phyloP scores from a whole-genome alignment of 1,140 invertebrate genomes.

The Ditylenchus dipsaci region DNA sequence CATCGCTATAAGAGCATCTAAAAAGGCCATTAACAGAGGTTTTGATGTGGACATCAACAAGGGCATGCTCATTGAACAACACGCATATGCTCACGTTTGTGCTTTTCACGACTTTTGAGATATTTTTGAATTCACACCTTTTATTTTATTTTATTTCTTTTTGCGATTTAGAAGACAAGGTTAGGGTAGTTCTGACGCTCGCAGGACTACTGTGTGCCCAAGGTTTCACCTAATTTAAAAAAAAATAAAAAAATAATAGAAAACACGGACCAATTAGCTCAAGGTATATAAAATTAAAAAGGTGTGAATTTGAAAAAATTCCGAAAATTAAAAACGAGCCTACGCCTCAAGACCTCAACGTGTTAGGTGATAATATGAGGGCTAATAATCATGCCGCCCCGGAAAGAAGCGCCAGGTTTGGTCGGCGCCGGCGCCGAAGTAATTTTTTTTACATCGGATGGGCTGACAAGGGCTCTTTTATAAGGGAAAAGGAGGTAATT shows the following conservation, averaged over 20 bases:
- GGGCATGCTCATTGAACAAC: constrained; percentile 82
- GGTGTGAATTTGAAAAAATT: too few species aligned
- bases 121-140: constrained; percentile 14
- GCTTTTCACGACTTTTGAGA: neutral
- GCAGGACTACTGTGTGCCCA: too few species aligned
- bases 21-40: constrained; percentile 75
- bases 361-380: too few species aligned
- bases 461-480: too few species aligned
- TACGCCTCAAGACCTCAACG: too few species aligned
- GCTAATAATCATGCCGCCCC: too few species aligned
- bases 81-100: constrained; percentile 76
- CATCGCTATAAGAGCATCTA: constrained; percentile 82
- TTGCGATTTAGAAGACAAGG: neutral
- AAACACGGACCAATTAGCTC: neutral
- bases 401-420: too few species aligned
- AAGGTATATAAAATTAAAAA: neutral
- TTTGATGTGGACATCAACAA: constrained; percentile 76
- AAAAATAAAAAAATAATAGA: neutral
- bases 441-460: too few species aligned
- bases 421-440: too few species aligned
- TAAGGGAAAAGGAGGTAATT: too few species aligned
- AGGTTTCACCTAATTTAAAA: neutral
- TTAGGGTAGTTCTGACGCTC: too few species aligned
- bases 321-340: too few species aligned
- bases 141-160: neutral